Evolutionary conservation across 1,140 invertebrate species (phyloP).

Genomic region (Dendrolimus kikuchii): DNA sequence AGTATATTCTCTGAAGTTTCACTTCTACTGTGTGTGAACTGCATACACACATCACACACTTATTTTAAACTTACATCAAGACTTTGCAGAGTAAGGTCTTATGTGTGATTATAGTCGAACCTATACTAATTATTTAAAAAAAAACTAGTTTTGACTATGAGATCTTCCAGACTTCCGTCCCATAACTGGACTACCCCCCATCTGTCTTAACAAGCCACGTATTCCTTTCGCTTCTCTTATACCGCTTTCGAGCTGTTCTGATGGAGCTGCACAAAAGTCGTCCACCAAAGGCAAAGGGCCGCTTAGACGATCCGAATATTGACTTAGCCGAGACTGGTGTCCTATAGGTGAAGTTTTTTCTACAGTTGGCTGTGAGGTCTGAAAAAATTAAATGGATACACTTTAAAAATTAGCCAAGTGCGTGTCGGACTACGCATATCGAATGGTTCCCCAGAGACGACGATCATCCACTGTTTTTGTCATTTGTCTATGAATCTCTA

Average conservation of each 20-base stretch:
- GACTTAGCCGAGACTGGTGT: conserved; percentile 72
- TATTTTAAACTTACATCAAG: neutral
- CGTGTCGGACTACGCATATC: too few species aligned
- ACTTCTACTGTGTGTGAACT: too few species aligned
- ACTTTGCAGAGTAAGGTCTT: neutral
- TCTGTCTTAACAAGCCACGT: conserved; percentile 84
- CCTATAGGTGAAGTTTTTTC: conserved; percentile 54
- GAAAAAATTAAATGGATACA: conserved; percentile 36
- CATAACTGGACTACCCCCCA: conserved; percentile 86
- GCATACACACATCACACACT: conserved; percentile 2
- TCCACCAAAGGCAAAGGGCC: conserved; percentile 87
- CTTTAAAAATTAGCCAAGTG: neutral
- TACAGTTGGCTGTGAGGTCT: conserved; percentile 33
- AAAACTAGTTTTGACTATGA: conserved; percentile 59
- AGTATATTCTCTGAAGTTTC: too few species aligned
- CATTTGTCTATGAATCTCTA: too few species aligned
- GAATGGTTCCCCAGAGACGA: too few species aligned
- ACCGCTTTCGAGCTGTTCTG: conserved; percentile 77
- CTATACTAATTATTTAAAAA: conserved; percentile 4
- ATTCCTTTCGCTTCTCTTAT: conserved; percentile 78
- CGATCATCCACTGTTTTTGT: too few species aligned
- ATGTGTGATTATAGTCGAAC: conserved; percentile 3
- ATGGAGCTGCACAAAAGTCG: conserved; percentile 93
- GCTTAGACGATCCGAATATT: conserved; percentile 70
- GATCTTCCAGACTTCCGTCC: conserved; percentile 75